Base-by-base conservation (phyloP, 2,797 vertebrate genomes). In the Urophycis tenuis region DNA sequence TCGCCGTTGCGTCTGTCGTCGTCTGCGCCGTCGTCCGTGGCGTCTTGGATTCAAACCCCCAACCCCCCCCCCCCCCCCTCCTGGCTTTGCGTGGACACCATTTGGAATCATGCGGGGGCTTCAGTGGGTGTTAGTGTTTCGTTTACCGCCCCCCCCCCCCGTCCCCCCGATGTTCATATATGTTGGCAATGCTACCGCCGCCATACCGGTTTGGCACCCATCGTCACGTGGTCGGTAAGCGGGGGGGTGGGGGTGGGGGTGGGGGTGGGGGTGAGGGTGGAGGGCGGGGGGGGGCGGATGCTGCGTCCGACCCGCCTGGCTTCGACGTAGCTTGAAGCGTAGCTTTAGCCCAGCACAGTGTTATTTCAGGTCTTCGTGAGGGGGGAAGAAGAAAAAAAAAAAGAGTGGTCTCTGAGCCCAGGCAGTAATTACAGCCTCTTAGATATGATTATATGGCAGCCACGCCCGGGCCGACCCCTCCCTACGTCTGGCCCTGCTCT, bases 351-450 rank as follows among this genome's bases (percentile, higher is more conserved):
- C 72, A 71, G 78, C 60, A 75, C 76, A 75, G 80, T 82, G 81
- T 79, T 81, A 78, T 85, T 80, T 85, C 84, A 81, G 76, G 82
- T 74, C 81, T 80, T 74, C 87, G 86, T 81, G 78, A 84, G 82
- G 80, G 82, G 53, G 53, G 39, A n/a, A 49, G 45, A 19, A 22
- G n/a, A 25, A n/a, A n/a, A 25, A 64, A 60, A 60, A 60, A 60
- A 82, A 79, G 80, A 86, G 91, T 91, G 89, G 91, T 93, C 88
- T 92, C 84, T 81, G 88, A 91, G 91, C 88, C 90, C 86, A 84
- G 88, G 90, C 87, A 19, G 90, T 93, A 93, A 94, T 94, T 94
- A 92, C 89, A 92, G 89, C 88, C 89, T 93, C 91, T 92, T 84
- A 75, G 86, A 93, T 92, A 89, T 92, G 92, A 94, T 94, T 94